A percentile compares a stretch with the other conserved stretches of the same genome.
Evolutionary conservation across 2,888 invertebrate genomes (phyloP).

Genomic region (Leptopilina syphax): DNA sequence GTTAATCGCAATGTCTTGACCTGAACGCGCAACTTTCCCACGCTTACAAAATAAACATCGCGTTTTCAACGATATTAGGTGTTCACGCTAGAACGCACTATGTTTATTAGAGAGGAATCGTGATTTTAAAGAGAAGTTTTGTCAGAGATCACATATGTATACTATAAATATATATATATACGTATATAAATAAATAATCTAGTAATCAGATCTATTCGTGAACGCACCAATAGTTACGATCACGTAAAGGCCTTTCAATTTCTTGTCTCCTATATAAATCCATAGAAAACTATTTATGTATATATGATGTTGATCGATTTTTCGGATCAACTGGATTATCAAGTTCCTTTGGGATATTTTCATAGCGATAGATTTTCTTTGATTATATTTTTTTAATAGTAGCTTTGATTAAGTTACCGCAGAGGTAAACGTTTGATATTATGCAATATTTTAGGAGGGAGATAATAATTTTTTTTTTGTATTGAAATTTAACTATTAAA

Average conservation of each 20-base stretch:
- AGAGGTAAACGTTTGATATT: no score
- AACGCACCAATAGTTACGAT: constrained; percentile 34
- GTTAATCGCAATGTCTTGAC: constrained; percentile 3
- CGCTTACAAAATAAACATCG: constrained; percentile 25
- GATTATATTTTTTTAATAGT: neutral
- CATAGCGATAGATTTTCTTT: neutral
- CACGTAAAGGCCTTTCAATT: constrained; percentile 28
- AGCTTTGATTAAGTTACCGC: neutral
- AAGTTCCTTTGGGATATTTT: constrained; percentile 16
- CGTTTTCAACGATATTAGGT: constrained; percentile 21
- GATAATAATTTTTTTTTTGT: no score
- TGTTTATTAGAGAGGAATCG: constrained; percentile 26
- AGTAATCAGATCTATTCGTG: constrained; percentile 19
- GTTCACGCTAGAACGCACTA: constrained; percentile 28
- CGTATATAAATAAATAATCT: constrained; percentile 22
- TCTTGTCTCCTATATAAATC: constrained; percentile 27
- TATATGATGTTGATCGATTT: constrained; percentile 10
- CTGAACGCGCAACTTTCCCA: constrained; percentile 12
- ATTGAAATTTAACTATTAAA: no score
- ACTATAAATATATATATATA: neutral
- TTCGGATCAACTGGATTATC: constrained; percentile 12
- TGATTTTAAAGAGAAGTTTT: constrained; percentile 25
- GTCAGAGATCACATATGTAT: neutral
- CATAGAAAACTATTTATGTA: neutral
- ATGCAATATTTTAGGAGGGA: no score